A percentile compares a stretch with the other conserved stretches of the same genome.
These are phyloP conservation scores for Scaptomyza hsui DNA, from an alignment of 1,140 invertebrate species.

Conservation along the genomic window DNA sequence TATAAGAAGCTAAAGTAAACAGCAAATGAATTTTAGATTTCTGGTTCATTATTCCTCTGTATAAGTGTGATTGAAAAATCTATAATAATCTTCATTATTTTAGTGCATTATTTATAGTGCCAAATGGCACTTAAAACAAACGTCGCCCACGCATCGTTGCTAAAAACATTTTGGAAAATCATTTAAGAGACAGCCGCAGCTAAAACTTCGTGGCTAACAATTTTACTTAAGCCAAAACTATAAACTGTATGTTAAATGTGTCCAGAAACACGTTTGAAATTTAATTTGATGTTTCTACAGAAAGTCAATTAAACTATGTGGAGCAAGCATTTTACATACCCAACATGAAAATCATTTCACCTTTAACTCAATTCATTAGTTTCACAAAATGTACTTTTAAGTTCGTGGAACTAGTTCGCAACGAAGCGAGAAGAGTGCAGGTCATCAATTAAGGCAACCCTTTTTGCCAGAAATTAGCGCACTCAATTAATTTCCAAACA, in stretches of 20 bases:
- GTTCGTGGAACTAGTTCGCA: slow-evolving; percentile 4
- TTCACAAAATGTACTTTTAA: slow-evolving; percentile 1
- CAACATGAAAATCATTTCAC: slow-evolving; percentile 1
- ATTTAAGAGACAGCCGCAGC: slow-evolving; percentile 23
- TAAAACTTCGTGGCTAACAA: slow-evolving; percentile 38
- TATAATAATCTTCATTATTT: no score
- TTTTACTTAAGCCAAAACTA: slow-evolving; percentile 30
- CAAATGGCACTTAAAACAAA: slow-evolving; percentile 53
- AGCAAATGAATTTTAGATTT: slow-evolving; percentile 61
- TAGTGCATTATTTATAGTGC: slow-evolving; percentile 45
- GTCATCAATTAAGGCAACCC: slow-evolving; percentile 75
- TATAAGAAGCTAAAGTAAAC: slow-evolving; percentile 19
- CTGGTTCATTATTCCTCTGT: slow-evolving; percentile 60
- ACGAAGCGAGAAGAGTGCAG: not conserved
- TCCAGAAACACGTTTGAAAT: not conserved
- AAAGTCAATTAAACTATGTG: not conserved
- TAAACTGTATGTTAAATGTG: not conserved
- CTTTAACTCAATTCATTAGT: slow-evolving; percentile 13
- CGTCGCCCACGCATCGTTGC: slow-evolving; percentile 41
- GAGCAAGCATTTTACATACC: not conserved
- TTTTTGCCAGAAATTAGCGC: slow-evolving; percentile 77
- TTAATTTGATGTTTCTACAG: not conserved
- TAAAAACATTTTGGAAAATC: slow-evolving; percentile 55
- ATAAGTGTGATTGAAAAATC: no score
- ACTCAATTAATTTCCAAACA: slow-evolving; percentile 80